These are phyloP conservation scores for Coregonus suidteri DNA, from an alignment of 2,797 vertebrate species.

Conservation along the genomic window DNA sequence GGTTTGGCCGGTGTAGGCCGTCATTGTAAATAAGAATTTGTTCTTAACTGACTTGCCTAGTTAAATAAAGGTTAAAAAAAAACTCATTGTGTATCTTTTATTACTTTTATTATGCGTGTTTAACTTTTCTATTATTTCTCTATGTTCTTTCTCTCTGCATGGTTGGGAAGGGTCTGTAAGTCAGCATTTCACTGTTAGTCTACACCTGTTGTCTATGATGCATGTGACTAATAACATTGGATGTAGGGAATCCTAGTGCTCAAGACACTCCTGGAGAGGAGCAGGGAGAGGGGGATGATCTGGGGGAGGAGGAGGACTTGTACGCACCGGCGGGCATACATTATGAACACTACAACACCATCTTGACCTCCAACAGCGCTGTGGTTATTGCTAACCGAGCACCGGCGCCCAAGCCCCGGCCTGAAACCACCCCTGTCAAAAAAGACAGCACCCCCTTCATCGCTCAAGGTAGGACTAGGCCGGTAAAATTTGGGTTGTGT, in stretches of 20 bases:
- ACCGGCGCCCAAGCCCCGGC: slow-evolving; percentile 83
- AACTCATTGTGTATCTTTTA: too few species aligned
- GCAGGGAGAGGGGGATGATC: slow-evolving; percentile 18
- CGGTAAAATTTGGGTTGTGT: background rate
- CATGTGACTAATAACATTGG: background rate
- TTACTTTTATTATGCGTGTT: too few species aligned
- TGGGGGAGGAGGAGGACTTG: slow-evolving; percentile 63
- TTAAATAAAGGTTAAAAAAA: too few species aligned
- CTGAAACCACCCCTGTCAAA: slow-evolving; percentile 48
- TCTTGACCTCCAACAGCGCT: slow-evolving; percentile 50
- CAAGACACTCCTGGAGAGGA: slow-evolving; percentile 26
- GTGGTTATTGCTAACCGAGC: slow-evolving; percentile 80
- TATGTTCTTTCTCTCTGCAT: too few species aligned
- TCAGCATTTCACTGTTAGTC: background rate
- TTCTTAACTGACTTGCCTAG: too few species aligned
- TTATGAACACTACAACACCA: slow-evolving; percentile 63
- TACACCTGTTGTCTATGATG: background rate
- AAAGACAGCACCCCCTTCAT: slow-evolving; percentile 79
- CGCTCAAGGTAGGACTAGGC: slow-evolving; percentile 75
- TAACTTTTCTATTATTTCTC: too few species aligned
- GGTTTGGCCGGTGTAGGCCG: too few species aligned
- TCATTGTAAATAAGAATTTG: too few species aligned
- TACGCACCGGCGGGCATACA: slow-evolving; percentile 60
- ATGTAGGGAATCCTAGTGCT: slow-evolving; percentile 46
- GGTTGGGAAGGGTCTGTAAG: too few species aligned